Percentiles rank a stretch among this genome's conserved stretches.
Conservation (phyloP, 2,797 vertebrate species). For the Xenentodon cancila region DNA sequence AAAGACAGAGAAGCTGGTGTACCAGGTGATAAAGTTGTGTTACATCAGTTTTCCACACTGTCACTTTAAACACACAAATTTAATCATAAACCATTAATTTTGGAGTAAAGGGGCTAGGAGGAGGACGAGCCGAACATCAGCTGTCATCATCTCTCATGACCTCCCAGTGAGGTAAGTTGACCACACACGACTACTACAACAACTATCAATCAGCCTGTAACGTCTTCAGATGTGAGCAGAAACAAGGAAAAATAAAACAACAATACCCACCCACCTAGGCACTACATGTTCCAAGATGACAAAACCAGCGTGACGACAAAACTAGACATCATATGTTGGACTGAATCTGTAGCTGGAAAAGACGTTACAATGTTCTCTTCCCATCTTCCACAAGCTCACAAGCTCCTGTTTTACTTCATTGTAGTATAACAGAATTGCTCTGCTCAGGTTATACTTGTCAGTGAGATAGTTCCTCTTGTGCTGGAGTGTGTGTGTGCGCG, state of each 20-base stretch:
- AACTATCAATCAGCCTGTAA: slow-evolving; percentile 32
- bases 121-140: neutral
- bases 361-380: too few species aligned
- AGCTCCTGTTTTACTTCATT: neutral
- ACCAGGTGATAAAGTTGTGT: too few species aligned
- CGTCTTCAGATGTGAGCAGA: slow-evolving; percentile 6
- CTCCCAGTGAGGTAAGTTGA: slow-evolving; percentile 25
- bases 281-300: slow-evolving; percentile 5
- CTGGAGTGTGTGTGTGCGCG: slow-evolving; percentile 1
- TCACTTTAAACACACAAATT: too few species aligned
- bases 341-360: too few species aligned
- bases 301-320: neutral
- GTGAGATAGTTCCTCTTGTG: slow-evolving; percentile 12
- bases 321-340: neutral
- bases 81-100: neutral
- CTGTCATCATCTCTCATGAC: slow-evolving; percentile 10
- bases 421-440: slow-evolving; percentile 10
- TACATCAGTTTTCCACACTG: too few species aligned
- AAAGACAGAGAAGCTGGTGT: too few species aligned
- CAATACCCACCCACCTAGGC: slow-evolving; percentile 10
- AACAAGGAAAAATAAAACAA: slow-evolving; percentile 7
- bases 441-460: slow-evolving; percentile 33
- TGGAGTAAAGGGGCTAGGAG: neutral
- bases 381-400: neutral
- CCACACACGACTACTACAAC: slow-evolving; percentile 1